These are phyloP conservation scores for Podocnemis expansa DNA, from an alignment of 2,113 vertebrate genomes.

Conservation along the genomic window DNA sequence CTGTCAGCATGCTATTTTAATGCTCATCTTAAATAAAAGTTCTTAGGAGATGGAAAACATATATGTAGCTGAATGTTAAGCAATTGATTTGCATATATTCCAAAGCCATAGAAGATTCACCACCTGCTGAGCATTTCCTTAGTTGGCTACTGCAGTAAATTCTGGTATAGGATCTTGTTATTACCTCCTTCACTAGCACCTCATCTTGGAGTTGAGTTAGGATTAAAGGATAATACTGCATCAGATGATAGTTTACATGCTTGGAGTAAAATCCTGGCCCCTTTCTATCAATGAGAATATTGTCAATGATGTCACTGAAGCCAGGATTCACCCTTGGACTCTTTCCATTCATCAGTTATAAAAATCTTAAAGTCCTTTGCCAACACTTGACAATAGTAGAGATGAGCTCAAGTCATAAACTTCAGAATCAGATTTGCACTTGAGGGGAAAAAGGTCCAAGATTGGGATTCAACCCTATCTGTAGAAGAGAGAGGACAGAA, in stretches of 20 bases:
- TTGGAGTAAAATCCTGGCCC: background rate
- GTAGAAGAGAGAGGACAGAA: background rate
- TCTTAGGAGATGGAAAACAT: background rate
- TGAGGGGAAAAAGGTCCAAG: background rate
- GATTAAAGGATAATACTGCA: background rate
- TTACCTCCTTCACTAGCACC: background rate
- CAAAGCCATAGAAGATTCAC: background rate
- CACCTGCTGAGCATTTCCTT: background rate
- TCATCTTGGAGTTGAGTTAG: background rate
- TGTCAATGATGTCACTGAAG: background rate
- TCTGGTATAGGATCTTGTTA: background rate
- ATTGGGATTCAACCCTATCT: background rate
- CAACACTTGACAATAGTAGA: background rate
- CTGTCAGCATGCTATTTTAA: background rate
- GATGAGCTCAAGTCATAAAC: background rate
- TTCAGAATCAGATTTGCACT: background rate
- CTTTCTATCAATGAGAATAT: background rate
- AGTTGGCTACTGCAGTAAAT: background rate
- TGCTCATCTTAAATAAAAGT: background rate
- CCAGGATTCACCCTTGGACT: background rate
- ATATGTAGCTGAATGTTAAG: background rate
- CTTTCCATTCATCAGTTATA: background rate
- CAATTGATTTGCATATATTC: conserved; percentile 27
- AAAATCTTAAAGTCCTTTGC: background rate
- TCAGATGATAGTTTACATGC: background rate